These are phyloP conservation scores for Strongylocentrotus purpuratus DNA, from an alignment of 35 echinoderm and acorn worm species.

Conservation along the genomic window DNA sequence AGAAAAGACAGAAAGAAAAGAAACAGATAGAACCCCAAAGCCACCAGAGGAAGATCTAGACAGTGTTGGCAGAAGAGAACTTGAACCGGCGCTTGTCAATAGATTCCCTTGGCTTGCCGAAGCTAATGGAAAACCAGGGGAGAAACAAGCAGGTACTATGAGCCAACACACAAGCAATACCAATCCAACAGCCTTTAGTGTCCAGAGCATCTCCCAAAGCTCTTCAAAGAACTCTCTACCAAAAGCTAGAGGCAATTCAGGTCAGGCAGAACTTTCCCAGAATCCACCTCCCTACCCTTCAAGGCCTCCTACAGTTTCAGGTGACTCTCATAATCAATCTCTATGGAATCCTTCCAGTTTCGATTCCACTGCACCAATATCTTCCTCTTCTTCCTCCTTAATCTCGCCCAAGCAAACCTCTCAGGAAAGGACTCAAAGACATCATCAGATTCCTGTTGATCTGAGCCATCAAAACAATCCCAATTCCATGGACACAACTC, in stretches of 20 bases:
- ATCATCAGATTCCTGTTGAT: too few relatives aligned
- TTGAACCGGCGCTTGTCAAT: conserved; percentile 65
- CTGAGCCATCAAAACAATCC: not conserved
- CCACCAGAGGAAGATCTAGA: conserved; percentile 58
- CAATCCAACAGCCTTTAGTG: conserved; percentile 64
- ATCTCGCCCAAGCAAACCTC: conserved; percentile 20
- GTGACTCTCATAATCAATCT: conserved; percentile 35
- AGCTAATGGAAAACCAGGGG: conserved; percentile 21
- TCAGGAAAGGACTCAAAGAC: not conserved
- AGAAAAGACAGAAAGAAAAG: conserved; percentile 49
- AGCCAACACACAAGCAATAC: conserved; percentile 29
- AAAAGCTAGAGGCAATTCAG: conserved; percentile 4
- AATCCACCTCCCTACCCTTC: conserved; percentile 31
- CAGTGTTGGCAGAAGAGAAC: conserved; percentile 66
- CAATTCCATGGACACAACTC: not conserved
- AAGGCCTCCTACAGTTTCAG: not conserved
- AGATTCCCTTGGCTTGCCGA: conserved; percentile 79
- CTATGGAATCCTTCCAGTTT: conserved; percentile 56
- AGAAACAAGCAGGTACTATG: not conserved
- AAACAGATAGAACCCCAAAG: not conserved
- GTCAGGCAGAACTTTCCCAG: not conserved
- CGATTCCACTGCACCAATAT: not conserved
- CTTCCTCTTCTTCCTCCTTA: not conserved
- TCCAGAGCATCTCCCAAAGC: conserved; percentile 70
- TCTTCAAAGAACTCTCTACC: conserved; percentile 34